These are phyloP conservation scores for Tetragnatha montana DNA, from an alignment of 2,888 invertebrate genomes.

Conservation along the genomic window DNA sequence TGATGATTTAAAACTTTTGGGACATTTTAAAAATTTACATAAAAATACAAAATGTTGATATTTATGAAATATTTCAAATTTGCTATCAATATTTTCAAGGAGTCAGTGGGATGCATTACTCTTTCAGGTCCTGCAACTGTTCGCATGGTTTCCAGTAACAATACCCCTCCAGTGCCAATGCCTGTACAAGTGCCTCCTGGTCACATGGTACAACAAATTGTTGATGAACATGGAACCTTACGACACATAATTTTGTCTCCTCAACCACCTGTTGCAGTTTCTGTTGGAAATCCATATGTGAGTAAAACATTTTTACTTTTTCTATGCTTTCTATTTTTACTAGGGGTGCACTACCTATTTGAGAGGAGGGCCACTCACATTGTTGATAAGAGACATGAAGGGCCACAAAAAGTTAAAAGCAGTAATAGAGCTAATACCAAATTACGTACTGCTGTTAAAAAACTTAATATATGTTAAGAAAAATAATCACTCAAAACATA, in stretches of 20 bases:
- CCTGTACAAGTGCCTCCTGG: conserved; percentile 93
- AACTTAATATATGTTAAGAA: no score
- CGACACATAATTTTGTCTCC: conserved; percentile 90
- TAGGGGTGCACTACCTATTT: no score
- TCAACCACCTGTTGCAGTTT: conserved; percentile 66
- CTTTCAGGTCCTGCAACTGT: conserved; percentile 70
- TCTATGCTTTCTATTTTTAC: no score
- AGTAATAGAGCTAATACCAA: no score
- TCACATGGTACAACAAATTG: conserved; percentile 92
- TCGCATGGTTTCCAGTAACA: conserved; percentile 69
- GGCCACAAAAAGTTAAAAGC: no score
- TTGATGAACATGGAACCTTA: conserved; percentile 91
- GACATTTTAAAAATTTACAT: no score
- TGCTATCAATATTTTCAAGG: neutral
- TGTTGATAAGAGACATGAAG: no score
- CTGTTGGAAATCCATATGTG: conserved; percentile 69
- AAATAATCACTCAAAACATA: no score
- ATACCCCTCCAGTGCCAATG: conserved; percentile 83
- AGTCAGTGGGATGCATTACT: neutral
- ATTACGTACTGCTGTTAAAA: no score
- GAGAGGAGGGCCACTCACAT: no score
- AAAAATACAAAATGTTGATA: no score
- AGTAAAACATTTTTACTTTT: conserved; percentile 11
- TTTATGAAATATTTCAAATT: neutral
- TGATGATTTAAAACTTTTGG: no score